These are phyloP conservation scores for Macrophya annulata DNA, from an alignment of 2,888 invertebrate species.

Conservation along the genomic window DNA sequence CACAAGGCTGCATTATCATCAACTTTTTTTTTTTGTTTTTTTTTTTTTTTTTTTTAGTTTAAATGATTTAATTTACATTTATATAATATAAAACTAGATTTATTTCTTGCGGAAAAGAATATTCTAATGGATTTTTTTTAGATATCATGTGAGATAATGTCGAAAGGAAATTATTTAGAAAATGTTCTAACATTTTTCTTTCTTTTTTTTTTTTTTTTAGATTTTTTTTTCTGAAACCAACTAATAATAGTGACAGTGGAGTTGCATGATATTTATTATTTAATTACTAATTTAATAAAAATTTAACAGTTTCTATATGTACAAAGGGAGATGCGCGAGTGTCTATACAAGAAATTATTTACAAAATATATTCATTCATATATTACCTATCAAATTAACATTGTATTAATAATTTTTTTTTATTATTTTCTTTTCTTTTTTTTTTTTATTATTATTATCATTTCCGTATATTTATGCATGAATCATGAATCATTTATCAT, in stretches of 20 bases:
- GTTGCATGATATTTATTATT: constrained; percentile 70
- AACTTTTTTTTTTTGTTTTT: constrained; percentile 15
- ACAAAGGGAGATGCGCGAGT: constrained; percentile 69
- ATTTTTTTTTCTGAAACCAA: constrained; percentile 58
- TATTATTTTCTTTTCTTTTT: constrained; percentile 60
- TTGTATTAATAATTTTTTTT: constrained; percentile 68
- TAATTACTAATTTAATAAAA: constrained; percentile 74
- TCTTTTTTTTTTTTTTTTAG: constrained; percentile 4
- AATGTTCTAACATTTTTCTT: constrained; percentile 45
- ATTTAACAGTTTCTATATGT: constrained; percentile 76
- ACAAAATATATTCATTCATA: constrained; percentile 79
- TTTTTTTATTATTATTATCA: constrained; percentile 66
- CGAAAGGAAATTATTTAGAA: constrained; percentile 60
- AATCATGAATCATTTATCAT: constrained; percentile 33
- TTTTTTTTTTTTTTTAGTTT: constrained; percentile 41
- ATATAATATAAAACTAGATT: constrained; percentile 76
- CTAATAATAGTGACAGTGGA: constrained; percentile 63
- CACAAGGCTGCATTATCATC: constrained; percentile 57
- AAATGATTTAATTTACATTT: constrained; percentile 72
- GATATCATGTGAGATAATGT: constrained; percentile 60
- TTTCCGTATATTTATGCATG: constrained; percentile 71
- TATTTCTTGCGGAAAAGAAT: constrained; percentile 72
- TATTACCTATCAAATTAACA: constrained; percentile 78
- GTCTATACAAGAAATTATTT: constrained; percentile 78
- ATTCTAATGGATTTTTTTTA: constrained; percentile 64